These are phyloP conservation scores for Menidia menidia DNA, from an alignment of 2,797 vertebrate genomes.

Conservation along the genomic window DNA sequence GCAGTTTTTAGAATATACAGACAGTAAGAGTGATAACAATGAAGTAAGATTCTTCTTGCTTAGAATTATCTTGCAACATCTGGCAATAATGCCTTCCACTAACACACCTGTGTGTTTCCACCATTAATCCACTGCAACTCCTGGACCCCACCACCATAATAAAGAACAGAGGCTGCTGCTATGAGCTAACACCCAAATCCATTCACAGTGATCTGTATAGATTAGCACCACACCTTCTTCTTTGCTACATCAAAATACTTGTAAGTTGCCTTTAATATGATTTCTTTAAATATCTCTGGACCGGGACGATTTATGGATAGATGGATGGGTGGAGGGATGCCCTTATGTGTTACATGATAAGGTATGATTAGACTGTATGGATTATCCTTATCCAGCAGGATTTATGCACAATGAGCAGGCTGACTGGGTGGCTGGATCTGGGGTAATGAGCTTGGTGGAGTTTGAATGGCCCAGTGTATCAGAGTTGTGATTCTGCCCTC, in stretches of 20 bases:
- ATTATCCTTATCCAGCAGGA: conserved; percentile 62
- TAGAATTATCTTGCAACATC: not conserved
- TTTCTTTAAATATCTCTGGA: too few relatives aligned
- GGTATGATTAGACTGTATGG: conserved; percentile 37
- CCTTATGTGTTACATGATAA: conserved; percentile 32
- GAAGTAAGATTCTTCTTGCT: not conserved
- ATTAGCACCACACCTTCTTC: too few relatives aligned
- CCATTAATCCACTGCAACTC: not conserved
- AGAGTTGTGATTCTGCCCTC: conserved; percentile 45
- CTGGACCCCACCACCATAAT: not conserved
- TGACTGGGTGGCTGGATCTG: conserved; percentile 53
- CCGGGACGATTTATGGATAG: too few relatives aligned
- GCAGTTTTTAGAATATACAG: too few relatives aligned
- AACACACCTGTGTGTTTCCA: conserved; percentile 1
- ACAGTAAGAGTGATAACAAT: too few relatives aligned
- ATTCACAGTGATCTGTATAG: too few relatives aligned
- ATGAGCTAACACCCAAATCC: too few relatives aligned
- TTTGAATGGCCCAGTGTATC: conserved; percentile 57
- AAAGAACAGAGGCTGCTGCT: not conserved
- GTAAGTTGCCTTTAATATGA: too few relatives aligned
- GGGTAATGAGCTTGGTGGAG: conserved; percentile 64
- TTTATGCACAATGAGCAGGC: conserved; percentile 53
- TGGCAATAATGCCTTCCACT: not conserved
- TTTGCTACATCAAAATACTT: too few relatives aligned
- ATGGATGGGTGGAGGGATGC: too few relatives aligned